Conservation (phyloP, 2,113 vertebrate species). For the Cairina moschata region DNA sequence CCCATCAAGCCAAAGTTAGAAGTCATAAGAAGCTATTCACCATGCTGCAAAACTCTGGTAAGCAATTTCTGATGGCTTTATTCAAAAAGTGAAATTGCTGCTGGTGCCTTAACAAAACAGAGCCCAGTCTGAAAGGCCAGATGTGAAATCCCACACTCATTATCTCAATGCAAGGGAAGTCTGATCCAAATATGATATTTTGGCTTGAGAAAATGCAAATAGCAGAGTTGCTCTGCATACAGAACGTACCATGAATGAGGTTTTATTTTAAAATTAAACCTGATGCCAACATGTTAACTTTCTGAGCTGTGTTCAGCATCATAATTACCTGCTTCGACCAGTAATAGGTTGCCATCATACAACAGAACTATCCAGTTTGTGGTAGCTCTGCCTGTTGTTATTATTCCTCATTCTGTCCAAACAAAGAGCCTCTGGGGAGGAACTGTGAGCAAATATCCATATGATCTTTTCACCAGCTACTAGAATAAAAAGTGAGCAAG, state of each 20-base stretch:
- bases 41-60: conserved; percentile 20
- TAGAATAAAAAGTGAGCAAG: neutral
- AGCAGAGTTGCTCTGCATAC: neutral
- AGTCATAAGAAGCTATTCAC: conserved; percentile 50
- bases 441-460: neutral
- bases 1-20: conserved; percentile 38
- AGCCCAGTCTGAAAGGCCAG: conserved; percentile 37
- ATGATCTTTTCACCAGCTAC: neutral
- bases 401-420: neutral
- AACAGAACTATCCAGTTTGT: neutral
- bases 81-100: conserved; percentile 21
- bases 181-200: neutral
- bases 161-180: neutral
- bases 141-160: conserved; percentile 1
- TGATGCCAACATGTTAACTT: conserved; percentile 1
- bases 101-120: conserved; percentile 25
- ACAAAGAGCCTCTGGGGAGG: neutral
- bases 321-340: neutral
- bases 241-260: neutral
- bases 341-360: fast-evolving
- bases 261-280: neutral
- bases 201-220: neutral
- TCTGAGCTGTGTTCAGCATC: neutral
- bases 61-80: conserved; percentile 45
- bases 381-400: neutral